Base-by-base conservation (phyloP, 92 coral and sea anemone species). In the Epizoanthus stellaris region DNA sequence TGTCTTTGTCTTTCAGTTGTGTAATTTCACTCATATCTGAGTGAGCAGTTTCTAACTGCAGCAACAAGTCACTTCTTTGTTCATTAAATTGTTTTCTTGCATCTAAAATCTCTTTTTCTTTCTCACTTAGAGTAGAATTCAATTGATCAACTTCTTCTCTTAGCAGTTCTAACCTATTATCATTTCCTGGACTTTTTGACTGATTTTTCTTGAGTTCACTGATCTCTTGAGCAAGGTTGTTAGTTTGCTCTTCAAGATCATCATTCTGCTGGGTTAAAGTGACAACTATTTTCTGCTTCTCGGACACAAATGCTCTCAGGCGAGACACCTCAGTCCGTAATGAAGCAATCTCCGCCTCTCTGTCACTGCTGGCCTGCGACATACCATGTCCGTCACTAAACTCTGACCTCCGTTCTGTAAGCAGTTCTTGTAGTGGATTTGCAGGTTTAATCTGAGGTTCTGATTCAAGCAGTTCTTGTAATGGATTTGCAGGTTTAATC, bases 1-100 rank as follows among this genome's bases (percentile, higher is more conserved):
- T 88, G 67, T 94, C 93, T 54, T 89, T 77, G 36, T 74, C 87
- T 86, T 88, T 89, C 57, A 75, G 87, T 13, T 90, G 85, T 72
- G 80, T 40, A 68, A 89, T 70, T 17, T 91, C 91, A 70, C 89
- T 92, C 56, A 85, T 87, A 82, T 94, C 93, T 13, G 77, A 77
- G 71, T 90, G 89, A 49, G 88, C 77, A 25, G 53, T 84, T 64
- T 94, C 95, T 21, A 91, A 85, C 74, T 91, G 95, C 11, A 80
- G 81, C 38, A 90, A 73, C 16, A 91, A 62, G 4, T 81, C 66
- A 73, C 88, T 91, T 80, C 88, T 94, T 45, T 87, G 82, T 36
- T 89, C 92, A 36, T 75, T 60, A 14, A 58, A 75, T 67, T 93
- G 88, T 4, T 88, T 88, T 81, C 91, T 93, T 40, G 92, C 85